These are phyloP conservation scores for Aspidiotus destructor DNA, from an alignment of 2,888 invertebrate genomes.

Conservation along the genomic window DNA sequence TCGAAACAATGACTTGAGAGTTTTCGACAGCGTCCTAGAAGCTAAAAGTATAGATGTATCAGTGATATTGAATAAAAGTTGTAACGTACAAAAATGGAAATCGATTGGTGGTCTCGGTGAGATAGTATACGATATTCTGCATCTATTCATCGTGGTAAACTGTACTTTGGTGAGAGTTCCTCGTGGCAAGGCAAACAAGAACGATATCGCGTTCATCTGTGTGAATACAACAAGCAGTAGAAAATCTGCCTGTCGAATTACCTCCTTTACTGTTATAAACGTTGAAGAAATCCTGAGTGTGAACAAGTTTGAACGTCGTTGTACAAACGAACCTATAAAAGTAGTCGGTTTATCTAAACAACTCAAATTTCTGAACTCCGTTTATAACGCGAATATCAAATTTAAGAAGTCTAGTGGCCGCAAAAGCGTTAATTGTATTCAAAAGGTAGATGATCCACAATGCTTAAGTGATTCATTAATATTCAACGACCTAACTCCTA, in stretches of 20 bases:
- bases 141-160: slow-evolving; percentile 7
- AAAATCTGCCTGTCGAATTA: slow-evolving; percentile 25
- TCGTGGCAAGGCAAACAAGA: neutral
- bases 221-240: slow-evolving; percentile 32
- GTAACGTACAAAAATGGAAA: slow-evolving; percentile 5
- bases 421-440: neutral
- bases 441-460: neutral
- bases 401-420: neutral
- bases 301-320: slow-evolving; percentile 25
- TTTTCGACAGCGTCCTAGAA: slow-evolving; percentile 10
- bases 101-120: neutral
- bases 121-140: neutral
- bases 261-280: slow-evolving; percentile 23
- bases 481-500: slow-evolving; percentile 13
- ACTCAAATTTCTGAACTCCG: slow-evolving; percentile 16
- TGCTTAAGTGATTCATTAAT: too few relatives aligned
- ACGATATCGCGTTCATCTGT: slow-evolving; percentile 24
- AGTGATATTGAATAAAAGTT: slow-evolving; percentile 14
- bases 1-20: neutral
- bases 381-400: neutral
- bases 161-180: slow-evolving; percentile 6
- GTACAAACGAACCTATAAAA: neutral
- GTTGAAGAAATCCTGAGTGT: slow-evolving; percentile 26
- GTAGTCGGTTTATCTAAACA: slow-evolving; percentile 5
- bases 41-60: slow-evolving; percentile 21